Conservation (phyloP, 2,888 invertebrate genomes). For the Dascillus cervinus region DNA sequence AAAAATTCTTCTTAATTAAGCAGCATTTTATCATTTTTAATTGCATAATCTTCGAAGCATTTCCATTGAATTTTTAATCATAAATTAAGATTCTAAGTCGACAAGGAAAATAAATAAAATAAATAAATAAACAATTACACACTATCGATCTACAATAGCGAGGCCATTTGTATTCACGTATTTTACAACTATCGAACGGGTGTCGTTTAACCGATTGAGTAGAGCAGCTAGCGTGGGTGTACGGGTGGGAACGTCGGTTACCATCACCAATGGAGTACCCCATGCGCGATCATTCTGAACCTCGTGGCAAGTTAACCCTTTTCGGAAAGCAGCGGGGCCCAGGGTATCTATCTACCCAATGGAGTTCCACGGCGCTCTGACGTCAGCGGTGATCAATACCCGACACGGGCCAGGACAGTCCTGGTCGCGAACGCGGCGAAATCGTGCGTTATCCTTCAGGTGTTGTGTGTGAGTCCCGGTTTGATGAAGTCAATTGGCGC, state of each 20-base stretch:
- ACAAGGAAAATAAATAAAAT: no score
- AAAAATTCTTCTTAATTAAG: no score
- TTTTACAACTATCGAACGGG: no score
- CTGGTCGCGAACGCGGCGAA: constrained; percentile 32
- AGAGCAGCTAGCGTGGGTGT: constrained; percentile 37
- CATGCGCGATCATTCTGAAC: constrained; percentile 44
- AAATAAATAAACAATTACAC: no score
- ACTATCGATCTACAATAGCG: no score
- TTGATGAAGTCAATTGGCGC: constrained; percentile 48
- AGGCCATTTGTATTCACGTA: no score
- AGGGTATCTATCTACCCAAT: constrained; percentile 24
- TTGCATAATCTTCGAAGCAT: no score
- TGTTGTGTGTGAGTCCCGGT: constrained; percentile 18
- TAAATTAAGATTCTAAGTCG: no score
- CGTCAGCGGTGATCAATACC: constrained; percentile 41
- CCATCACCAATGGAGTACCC: constrained; percentile 42
- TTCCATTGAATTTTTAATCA: no score
- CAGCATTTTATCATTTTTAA: no score
- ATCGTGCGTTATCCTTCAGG: constrained; percentile 27
- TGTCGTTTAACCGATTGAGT: no score
- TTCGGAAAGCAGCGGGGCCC: constrained; percentile 25
- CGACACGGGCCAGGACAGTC: constrained; percentile 32
- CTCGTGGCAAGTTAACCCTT: constrained; percentile 38
- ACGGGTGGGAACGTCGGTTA: constrained; percentile 41
- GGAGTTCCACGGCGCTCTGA: constrained; percentile 29